Base-by-base conservation (phyloP, 2,888 invertebrate species). In the Noctua janthina region DNA sequence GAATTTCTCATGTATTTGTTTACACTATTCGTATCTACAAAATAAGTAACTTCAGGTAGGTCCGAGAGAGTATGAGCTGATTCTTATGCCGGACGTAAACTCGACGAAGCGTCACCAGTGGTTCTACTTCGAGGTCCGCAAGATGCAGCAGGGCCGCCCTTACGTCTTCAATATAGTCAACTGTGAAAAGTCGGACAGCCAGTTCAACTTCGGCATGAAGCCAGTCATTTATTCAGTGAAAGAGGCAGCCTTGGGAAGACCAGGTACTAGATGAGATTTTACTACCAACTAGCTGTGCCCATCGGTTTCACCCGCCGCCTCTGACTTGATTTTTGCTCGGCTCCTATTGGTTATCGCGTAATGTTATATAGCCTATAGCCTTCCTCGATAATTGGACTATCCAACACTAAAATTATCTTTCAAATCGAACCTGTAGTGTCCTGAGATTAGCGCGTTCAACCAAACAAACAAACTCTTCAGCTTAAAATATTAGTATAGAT, bases 71-170 rank as follows among this genome's bases (percentile, higher is more conserved):
- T 99, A 99, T 93, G 98, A 99, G 93, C 96, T 99, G 84, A 98
- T 99, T 82, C 95, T 99, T 83, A 98, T 98, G 94, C 98, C 99
- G 1, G 99, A 99, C 93, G 98, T 99, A 69, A 98, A 99, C 95
- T 98, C 98, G 3, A 97, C 97, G 43, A 97, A 97, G 81, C 98
- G 99, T 86, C 98, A 98, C 92, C 98, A 99, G 92, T 99, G 99
- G 99, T 99, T 99, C 95, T 99, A 99, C 95, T 99, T 99, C 92
- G 98, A 98, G 95, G 98, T 99, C n/a, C 97, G 97, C 66, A 98
- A 98, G 93, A 98, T 98, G 98, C 97, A 98, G 76, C 97, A 97
- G 78, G 96, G 97, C 6, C 95, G 97, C 1, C 97, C 98, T 0
- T 99, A 99, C 93, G 97, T 98, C 67, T 99, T 99, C 95, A 99